Conservation (phyloP, 2,888 invertebrate species). For the Phragmatobia fuliginosa region DNA sequence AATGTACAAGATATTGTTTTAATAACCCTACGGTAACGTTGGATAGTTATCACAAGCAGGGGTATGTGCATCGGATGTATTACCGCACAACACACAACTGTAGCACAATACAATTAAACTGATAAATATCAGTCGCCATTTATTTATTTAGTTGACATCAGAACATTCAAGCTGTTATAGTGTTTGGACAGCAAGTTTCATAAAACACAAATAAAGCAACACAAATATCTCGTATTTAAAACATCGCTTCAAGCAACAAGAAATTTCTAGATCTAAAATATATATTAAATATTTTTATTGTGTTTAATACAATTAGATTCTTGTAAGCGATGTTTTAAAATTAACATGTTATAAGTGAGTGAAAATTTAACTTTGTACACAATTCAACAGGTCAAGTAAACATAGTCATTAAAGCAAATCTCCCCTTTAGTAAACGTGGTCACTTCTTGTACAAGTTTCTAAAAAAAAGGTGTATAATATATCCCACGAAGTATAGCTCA, state of each 20-base stretch:
- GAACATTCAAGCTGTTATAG: constrained; percentile 46
- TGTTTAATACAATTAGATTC: background rate
- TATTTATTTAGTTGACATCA: constrained; percentile 36
- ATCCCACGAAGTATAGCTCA: background rate
- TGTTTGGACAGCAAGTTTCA: constrained; percentile 35
- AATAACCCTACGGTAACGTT: constrained; percentile 64
- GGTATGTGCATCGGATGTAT: constrained; percentile 46
- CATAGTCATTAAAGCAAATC: constrained; percentile 33
- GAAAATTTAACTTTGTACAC: constrained; percentile 18
- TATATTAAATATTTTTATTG: background rate
- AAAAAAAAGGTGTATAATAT: background rate
- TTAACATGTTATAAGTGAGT: constrained; percentile 29
- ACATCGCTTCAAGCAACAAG: constrained; percentile 29
- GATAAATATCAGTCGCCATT: constrained; percentile 17
- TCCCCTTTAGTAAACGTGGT: constrained; percentile 41
- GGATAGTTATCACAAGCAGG: constrained; percentile 61
- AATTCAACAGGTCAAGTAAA: constrained; percentile 34
- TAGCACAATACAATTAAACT: constrained; percentile 32
- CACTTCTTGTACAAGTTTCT: constrained; percentile 32
- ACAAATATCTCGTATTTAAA: constrained; percentile 37
- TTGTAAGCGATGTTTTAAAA: constrained; percentile 43
- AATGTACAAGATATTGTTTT: constrained; percentile 29
- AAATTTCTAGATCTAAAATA: background rate
- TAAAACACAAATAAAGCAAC: constrained; percentile 39
- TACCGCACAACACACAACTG: constrained; percentile 44